Evolutionary conservation across 53 echinoderm and acorn worm species (phyloP).

Genomic region (Luidia sarsii): DNA sequence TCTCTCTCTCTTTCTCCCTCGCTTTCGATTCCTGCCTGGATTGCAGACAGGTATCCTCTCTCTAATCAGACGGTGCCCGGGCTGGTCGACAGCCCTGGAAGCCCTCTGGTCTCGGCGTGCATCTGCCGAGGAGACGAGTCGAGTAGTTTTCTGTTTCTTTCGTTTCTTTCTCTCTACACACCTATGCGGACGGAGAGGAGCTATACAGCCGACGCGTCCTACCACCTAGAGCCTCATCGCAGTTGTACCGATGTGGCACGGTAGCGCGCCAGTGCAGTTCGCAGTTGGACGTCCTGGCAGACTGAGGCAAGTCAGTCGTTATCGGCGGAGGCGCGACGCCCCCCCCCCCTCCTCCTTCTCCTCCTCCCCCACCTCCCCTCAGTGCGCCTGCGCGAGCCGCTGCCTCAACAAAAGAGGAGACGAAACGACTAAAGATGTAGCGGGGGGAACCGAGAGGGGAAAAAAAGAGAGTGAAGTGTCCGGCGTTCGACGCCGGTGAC

Average conservation of each 20-base stretch:
- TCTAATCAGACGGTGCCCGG: not conserved
- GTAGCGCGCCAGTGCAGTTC: slow-evolving; percentile 19
- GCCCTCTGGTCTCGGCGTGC: not conserved
- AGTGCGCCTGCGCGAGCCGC: slow-evolving; percentile 40
- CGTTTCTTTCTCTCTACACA: no score
- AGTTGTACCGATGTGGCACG: slow-evolving; percentile 13
- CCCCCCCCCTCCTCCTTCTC: no score
- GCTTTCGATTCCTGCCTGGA: slow-evolving; percentile 1
- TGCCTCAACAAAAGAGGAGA: no score
- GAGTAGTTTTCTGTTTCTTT: no score
- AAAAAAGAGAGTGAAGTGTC: no score
- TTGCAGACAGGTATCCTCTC: not conserved
- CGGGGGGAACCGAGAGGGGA: no score
- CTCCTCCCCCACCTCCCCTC: no score
- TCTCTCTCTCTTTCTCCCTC: not conserved
- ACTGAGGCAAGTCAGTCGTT: slow-evolving; percentile 10
- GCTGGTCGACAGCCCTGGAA: no score
- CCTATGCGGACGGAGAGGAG: no score
- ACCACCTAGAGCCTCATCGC: slow-evolving; percentile 10
- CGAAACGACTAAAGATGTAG: no score
- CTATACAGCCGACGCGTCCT: not conserved
- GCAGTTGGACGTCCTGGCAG: slow-evolving; percentile 15
- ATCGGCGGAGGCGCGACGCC: no score
- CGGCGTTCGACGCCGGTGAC: no score
- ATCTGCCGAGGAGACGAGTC: slow-evolving; percentile 10